Evolutionary conservation across 2,113 vertebrate species (phyloP), one percentile per base, ranked within the genome.

Genomic region (Aplodontia rufa): DNA sequence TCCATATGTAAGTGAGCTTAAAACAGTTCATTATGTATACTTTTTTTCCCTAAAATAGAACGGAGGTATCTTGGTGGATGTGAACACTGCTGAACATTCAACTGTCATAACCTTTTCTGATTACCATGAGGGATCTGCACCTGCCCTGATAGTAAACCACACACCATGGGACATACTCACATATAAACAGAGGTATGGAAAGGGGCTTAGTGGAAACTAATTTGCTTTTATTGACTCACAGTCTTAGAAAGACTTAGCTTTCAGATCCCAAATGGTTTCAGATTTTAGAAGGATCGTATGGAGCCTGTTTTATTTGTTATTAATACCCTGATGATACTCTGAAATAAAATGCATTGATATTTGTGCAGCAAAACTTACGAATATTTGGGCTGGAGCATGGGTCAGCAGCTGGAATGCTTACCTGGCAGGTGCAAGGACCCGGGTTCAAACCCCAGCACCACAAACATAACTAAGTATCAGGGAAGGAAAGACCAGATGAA

Each of bases 81-180:
- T 99, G 83, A 99, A 98, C 88, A 98, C 99, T 86, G 98, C 99
- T 0, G 99, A 99, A 28, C 99, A 99, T 93, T 99, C 99, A 13
- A 99, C 98, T 17, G 88, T 99, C 78, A 98, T 99, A 95, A 99
- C 97, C 81, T 99, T 99, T 97, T 98, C 96, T 0, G 99, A 99
- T 97, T 99, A 99, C 92, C 99, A 99, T 0, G 99, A 99, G 69
- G 99, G 99, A 58, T 99, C 99, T 24, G 99, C 99, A 62, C 99
- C 99, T 4, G 99, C 99, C 8, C 98, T 99, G 47, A 97, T 99
- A 94, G 98, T 99, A 60, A 99, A 99, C 97, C 99, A 99, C 76
- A 99, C 99, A 0, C 98, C 98, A 0, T 98, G 98, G 98, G 98
- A 98, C 3, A 91, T 94, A 24, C 97, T 99, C 86, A 97, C 95